phyloP scores from a whole-genome alignment of 30 jellyfish, hydroid and myxozoan genomes.

The Turritopsis rubra region DNA sequence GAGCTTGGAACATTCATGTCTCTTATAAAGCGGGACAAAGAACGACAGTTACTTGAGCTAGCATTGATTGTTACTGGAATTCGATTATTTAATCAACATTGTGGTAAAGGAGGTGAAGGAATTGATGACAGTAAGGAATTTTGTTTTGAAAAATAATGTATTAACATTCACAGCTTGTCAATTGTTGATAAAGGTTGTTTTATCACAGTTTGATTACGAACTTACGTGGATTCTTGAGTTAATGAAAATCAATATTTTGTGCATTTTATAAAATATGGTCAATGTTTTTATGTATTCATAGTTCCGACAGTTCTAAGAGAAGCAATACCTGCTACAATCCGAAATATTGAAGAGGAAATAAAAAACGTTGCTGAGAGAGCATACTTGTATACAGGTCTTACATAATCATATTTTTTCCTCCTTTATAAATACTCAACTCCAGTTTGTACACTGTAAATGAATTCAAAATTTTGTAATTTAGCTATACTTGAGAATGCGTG shows the following conservation, averaged over 20 bases:
- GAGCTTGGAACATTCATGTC: slow-evolving; percentile 87
- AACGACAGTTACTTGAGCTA: slow-evolving; percentile 67
- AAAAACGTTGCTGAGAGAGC: slow-evolving; percentile 33
- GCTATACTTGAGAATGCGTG: slow-evolving; percentile 58
- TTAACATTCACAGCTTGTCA: background rate
- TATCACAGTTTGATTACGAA: too few species aligned
- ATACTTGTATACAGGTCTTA: slow-evolving; percentile 53
- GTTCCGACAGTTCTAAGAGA: slow-evolving; percentile 68
- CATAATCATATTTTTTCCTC: too few species aligned
- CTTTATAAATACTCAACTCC: background rate
- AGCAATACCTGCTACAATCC: slow-evolving; percentile 79
- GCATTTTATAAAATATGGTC: background rate
- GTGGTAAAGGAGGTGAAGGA: slow-evolving; percentile 92
- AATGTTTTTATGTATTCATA: slow-evolving; percentile 5
- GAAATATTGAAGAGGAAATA: slow-evolving; percentile 42
- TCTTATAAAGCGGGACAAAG: slow-evolving; percentile 74
- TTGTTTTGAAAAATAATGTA: background rate
- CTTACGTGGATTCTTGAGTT: background rate
- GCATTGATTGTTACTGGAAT: slow-evolving; percentile 75
- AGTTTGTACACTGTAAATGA: too few species aligned
- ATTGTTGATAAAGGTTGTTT: too few species aligned
- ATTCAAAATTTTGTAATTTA: background rate
- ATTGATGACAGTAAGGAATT: slow-evolving; percentile 70
- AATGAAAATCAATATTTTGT: background rate
- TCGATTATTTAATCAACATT: slow-evolving; percentile 61